Percentiles rank a stretch among this genome's conserved stretches.
Conservation (phyloP, 2,797 vertebrate genomes). For the Argentina silus region DNA sequence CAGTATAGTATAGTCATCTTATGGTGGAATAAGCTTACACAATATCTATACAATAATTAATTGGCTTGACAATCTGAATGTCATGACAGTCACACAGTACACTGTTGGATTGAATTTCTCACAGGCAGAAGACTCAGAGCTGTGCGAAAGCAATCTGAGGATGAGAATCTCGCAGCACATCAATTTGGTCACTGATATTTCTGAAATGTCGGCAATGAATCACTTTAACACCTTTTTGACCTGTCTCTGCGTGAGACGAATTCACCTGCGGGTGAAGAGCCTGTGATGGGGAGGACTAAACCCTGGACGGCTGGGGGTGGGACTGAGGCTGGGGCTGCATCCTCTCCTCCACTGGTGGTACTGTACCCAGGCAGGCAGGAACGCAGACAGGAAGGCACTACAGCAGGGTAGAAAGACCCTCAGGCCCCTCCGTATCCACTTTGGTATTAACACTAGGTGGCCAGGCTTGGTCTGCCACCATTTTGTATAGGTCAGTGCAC, state of each 20-base stretch:
- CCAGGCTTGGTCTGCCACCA: background rate
- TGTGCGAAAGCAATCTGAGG: background rate
- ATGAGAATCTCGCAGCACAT: background rate
- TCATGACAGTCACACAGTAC: background rate
- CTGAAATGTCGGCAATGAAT: slow-evolving; percentile 4
- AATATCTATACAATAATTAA: no score
- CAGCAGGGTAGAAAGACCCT: background rate
- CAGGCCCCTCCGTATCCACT: background rate
- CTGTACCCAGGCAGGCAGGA: background rate
- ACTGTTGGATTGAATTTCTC: background rate
- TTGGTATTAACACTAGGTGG: slow-evolving; percentile 2
- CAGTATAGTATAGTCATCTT: no score
- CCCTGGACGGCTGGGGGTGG: background rate
- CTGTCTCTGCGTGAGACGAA: background rate
- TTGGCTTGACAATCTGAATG: no score
- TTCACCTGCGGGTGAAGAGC: background rate
- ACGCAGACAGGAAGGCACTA: background rate
- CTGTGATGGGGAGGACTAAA: background rate
- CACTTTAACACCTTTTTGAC: background rate
- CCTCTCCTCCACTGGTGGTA: background rate
- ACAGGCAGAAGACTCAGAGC: no score
- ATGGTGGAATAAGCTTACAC: no score
- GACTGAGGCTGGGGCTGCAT: background rate
- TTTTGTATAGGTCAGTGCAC: slow-evolving; percentile 8
- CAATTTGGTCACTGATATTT: slow-evolving; percentile 10